phyloP scores from a whole-genome alignment of 2,797 vertebrate species.

The Vipera ursinii region DNA sequence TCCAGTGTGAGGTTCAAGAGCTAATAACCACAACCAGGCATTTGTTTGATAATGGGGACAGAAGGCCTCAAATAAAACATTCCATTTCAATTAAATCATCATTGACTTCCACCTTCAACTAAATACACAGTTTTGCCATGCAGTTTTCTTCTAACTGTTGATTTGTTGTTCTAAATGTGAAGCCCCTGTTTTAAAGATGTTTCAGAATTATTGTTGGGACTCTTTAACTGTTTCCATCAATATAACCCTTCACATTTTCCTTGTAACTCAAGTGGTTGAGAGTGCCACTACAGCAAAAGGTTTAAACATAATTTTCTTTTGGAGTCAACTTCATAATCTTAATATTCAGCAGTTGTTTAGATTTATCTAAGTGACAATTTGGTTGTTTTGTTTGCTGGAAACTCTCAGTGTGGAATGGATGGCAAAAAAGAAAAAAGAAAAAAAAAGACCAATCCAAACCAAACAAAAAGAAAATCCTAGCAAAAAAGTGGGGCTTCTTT shows the following conservation, averaged over 20 bases:
- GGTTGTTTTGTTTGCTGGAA: background rate
- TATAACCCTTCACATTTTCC: background rate
- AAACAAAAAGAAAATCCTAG: background rate
- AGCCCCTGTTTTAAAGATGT: background rate
- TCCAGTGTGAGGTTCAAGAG: conserved; percentile 29
- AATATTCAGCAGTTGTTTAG: background rate
- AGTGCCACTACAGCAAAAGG: background rate
- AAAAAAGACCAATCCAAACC: background rate
- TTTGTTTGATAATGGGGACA: background rate
- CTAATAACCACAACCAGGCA: conserved; percentile 21
- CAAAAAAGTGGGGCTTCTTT: background rate
- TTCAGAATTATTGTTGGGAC: background rate
- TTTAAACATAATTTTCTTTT: background rate
- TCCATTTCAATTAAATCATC: conserved; percentile 21
- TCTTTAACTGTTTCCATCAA: background rate
- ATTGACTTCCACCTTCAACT: conserved; percentile 1
- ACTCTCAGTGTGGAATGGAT: background rate
- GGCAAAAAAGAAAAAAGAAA: background rate
- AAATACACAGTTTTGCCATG: background rate
- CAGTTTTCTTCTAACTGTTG: conserved; percentile 15
- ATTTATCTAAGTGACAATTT: background rate
- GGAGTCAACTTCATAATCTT: background rate
- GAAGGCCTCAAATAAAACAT: conserved; percentile 1
- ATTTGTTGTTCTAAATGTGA: conserved; percentile 11
- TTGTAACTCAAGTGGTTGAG: background rate